Evolutionary conservation across 2,113 vertebrate species (phyloP), one percentile per base, ranked within the genome.

Genomic region (Azemiops feae): DNA sequence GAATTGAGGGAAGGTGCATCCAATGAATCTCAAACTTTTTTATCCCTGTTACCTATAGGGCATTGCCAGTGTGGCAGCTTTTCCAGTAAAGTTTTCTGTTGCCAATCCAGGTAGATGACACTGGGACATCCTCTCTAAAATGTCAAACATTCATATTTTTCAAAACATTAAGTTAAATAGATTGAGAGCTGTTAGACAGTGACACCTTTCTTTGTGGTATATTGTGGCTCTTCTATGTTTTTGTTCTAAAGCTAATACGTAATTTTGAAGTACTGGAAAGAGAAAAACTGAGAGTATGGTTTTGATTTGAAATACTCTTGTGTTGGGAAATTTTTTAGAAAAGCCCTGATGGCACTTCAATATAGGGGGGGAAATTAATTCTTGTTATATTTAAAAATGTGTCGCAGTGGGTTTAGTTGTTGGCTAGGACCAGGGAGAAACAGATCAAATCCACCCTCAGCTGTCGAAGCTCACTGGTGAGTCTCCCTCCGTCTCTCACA

Each of bases 221-320:
- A 81, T 23, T 92, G 91, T 93, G 89, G 90, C 95, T 94, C 95
- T 87, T 96, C 47, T 81, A 81, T 81, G 74, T 43, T 81, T 81
- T 43, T 81, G 74, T 81, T 89, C 57, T 89, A 55, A 57, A 89
- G 52, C 9, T 57, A 43, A 89, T 5, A n/a, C 16, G 43, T 57
- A 53, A 57, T 58, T 89, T 88, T 58, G n/a, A 96, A 93, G 94
- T 64, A 95, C 89, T 91, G 52, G 85, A 85, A 93, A 39, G 91
- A 96, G 94, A 43, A 52, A 25, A 53, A 6, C n/a, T 53, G 18
- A 30, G 25, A 12, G 16, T 34, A 64, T 53, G 39, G 64, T 92
- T 93, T 74, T 96, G 53, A 85, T 95, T 94, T 89, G 94, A 87
- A 95, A 93, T 92, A 91, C 34, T 96, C 60, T 96, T 94, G 12